phyloP scores from a whole-genome alignment of 2,888 invertebrate species.

The Lasioglossum lativentre region DNA sequence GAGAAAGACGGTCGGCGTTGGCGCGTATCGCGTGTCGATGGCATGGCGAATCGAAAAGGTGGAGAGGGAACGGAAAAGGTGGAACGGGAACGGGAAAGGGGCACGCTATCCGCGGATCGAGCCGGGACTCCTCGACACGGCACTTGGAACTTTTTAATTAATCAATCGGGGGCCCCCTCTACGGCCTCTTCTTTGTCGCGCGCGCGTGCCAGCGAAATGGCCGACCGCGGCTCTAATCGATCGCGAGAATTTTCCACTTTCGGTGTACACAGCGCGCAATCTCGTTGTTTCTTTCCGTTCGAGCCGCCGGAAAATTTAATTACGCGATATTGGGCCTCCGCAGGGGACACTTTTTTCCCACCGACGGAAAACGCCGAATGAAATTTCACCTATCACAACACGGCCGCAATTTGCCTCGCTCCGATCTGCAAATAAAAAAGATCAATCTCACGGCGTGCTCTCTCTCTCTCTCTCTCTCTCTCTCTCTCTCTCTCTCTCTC shows the following conservation, averaged over 20 bases:
- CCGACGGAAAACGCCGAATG: constrained; percentile 33
- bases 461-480: background rate
- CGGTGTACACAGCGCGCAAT: constrained; percentile 24
- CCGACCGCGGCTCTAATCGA: constrained; percentile 58
- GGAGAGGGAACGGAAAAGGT: background rate
- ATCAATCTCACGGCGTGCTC: background rate
- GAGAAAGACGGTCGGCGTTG: constrained; percentile 7
- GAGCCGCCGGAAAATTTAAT: constrained; percentile 55
- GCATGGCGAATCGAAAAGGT: constrained; percentile 33
- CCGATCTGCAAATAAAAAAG: constrained; percentile 21
- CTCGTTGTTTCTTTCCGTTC: constrained; percentile 48
- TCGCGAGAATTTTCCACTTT: constrained; percentile 57
- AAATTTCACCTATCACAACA: constrained; percentile 37
- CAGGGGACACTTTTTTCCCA: constrained; percentile 33
- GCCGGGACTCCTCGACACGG: constrained; percentile 51
- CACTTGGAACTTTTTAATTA: constrained; percentile 68
- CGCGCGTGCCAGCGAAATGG: constrained; percentile 50
- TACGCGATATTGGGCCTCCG: constrained; percentile 55
- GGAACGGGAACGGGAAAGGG: constrained; percentile 26
- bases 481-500: background rate
- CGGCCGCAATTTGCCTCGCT: constrained; percentile 35
- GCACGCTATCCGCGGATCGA: constrained; percentile 56
- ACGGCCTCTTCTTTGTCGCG: constrained; percentile 42
- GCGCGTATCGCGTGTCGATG: constrained; percentile 57
- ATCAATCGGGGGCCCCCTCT: constrained; percentile 61